These are phyloP conservation scores for Eurytoma californica DNA, from an alignment of 2,888 invertebrate species.

Conservation along the genomic window DNA sequence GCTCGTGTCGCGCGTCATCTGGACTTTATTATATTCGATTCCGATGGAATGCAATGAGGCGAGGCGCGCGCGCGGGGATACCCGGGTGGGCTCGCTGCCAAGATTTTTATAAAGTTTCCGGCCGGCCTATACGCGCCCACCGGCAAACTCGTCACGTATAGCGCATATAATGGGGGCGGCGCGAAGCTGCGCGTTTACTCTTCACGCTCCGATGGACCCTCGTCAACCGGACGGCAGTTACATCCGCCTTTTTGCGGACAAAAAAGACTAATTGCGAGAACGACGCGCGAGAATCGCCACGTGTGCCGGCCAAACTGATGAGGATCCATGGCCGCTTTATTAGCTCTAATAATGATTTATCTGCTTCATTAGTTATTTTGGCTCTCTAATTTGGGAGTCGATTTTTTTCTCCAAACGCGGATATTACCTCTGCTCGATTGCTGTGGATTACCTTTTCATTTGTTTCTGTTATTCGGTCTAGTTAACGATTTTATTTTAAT, in stretches of 20 bases:
- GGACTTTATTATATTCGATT: conserved; percentile 56
- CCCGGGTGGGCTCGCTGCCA: conserved; percentile 33
- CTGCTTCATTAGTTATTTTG: no score
- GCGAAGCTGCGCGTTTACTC: conserved; percentile 33
- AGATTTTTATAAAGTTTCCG: conserved; percentile 46
- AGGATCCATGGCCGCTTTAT: neutral
- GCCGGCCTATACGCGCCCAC: neutral
- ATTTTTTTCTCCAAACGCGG: no score
- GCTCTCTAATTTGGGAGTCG: no score
- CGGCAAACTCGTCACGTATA: conserved; percentile 44
- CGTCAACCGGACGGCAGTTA: conserved; percentile 12
- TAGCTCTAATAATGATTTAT: no score
- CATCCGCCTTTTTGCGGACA: neutral
- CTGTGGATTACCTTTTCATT: no score
- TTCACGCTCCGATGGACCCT: conserved; percentile 41
- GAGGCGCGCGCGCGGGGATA: neutral
- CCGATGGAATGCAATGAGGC: conserved; percentile 47
- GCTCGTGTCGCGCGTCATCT: conserved; percentile 42
- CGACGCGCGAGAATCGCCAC: neutral
- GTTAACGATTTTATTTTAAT: no score
- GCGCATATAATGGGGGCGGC: conserved; percentile 28
- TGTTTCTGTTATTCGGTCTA: no score
- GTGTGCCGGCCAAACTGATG: neutral
- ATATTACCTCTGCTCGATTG: no score
- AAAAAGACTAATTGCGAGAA: conserved; percentile 21